phyloP scores from a whole-genome alignment of 2,888 invertebrate genomes.

The Chesias legatella region DNA sequence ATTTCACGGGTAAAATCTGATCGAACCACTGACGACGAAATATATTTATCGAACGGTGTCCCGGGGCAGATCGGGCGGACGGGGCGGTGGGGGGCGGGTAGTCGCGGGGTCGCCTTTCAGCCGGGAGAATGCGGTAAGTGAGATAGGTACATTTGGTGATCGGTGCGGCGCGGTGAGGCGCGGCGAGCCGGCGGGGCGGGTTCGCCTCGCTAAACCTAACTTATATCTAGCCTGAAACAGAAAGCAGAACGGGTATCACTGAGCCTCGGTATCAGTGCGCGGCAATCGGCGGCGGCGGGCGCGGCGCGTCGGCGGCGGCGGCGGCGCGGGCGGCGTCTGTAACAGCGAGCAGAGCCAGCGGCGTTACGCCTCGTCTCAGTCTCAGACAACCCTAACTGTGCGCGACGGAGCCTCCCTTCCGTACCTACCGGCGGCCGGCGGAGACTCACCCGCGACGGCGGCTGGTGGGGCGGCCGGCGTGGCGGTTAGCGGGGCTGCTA shows the following conservation, averaged over 20 bases:
- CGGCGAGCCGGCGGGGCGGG: conserved; percentile 39
- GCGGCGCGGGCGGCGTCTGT: conserved; percentile 31
- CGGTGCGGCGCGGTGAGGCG: conserved; percentile 43
- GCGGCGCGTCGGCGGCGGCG: conserved; percentile 22
- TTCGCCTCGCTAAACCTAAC: conserved; percentile 55
- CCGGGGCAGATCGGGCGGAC: neutral
- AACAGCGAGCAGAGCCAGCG: conserved; percentile 40
- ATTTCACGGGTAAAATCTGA: too few relatives aligned
- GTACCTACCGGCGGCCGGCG: conserved; percentile 7
- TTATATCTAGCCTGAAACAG: conserved; percentile 78
- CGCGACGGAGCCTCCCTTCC: too few relatives aligned
- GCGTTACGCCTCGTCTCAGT: conserved; percentile 27
- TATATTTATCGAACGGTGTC: too few relatives aligned
- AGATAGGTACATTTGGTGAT: conserved; percentile 60
- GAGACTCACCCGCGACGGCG: conserved; percentile 14
- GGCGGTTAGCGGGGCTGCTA: conserved; percentile 2
- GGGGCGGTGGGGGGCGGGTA: conserved; percentile 3
- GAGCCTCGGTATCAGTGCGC: conserved; percentile 55
- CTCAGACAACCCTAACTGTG: conserved; percentile 2
- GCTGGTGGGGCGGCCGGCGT: conserved; percentile 6
- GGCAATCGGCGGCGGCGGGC: conserved; percentile 28
- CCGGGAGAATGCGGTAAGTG: conserved; percentile 44
- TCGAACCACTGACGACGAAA: too few relatives aligned
- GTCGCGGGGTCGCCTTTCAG: conserved; percentile 23
- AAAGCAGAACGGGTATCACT: conserved; percentile 77